Percentiles rank a stretch among this genome's conserved stretches.
phyloP scores from a whole-genome alignment of 2,797 vertebrate species.

The Peromyscus aztecus region DNA sequence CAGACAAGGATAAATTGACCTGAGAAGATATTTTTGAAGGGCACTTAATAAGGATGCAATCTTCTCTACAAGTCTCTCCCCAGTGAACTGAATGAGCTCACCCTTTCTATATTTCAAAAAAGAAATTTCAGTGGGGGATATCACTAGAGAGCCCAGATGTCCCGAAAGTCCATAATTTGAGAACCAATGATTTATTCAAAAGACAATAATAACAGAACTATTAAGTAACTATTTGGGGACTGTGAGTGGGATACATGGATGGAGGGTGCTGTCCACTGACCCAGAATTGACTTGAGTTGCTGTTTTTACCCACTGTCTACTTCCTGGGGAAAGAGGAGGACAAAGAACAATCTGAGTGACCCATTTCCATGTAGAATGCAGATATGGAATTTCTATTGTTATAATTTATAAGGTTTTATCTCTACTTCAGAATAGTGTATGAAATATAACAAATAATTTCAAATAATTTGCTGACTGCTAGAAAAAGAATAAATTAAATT shows the following conservation, averaged over 20 bases:
- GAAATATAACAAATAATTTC: not conserved
- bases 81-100: not conserved
- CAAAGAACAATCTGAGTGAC: not conserved
- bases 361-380: not conserved
- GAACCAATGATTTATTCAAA: conserved; percentile 69
- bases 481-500: not conserved
- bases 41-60: not conserved
- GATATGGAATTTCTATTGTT: not conserved
- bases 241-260: not conserved
- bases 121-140: not conserved
- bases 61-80: conserved; percentile 22
- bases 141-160: conserved; percentile 59
- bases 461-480: not conserved
- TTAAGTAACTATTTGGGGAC: conserved; percentile 49
- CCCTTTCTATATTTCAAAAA: not conserved
- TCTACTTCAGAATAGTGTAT: conserved; percentile 17
- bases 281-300: not conserved
- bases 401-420: not conserved
- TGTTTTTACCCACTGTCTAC: conserved; percentile 49
- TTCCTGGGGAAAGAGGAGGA: not conserved
- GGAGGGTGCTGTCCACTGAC: not conserved
- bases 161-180: conserved; percentile 62
- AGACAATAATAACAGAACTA: conserved; percentile 66
- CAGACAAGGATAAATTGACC: not conserved
- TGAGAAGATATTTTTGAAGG: conserved; percentile 6